phyloP scores from a whole-genome alignment of 2,797 vertebrate species.

The Phoeniculus purpureus region DNA sequence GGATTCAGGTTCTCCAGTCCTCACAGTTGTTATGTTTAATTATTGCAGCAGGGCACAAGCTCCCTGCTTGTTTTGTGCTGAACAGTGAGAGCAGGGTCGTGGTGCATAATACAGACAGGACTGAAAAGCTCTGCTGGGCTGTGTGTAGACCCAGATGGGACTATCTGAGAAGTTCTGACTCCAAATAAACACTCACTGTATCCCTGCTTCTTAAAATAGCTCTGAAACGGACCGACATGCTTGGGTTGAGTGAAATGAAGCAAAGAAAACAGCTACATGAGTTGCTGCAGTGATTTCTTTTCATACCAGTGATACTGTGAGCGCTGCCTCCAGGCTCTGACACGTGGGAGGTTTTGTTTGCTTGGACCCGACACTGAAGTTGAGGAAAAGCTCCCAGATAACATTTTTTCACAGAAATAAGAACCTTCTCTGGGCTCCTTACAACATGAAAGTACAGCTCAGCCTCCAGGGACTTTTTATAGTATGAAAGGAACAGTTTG shows the following conservation, averaged over 20 bases:
- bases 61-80: background rate
- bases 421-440: background rate
- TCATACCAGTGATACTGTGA: slow-evolving; percentile 14
- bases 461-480: background rate
- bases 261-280: slow-evolving; percentile 5
- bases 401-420: slow-evolving; percentile 15
- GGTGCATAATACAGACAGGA: background rate
- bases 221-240: slow-evolving; percentile 12
- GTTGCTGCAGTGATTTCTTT: slow-evolving; percentile 31
- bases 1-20: background rate
- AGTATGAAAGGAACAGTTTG: background rate
- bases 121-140: background rate
- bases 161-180: background rate
- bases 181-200: background rate
- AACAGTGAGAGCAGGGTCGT: background rate
- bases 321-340: background rate
- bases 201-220: background rate
- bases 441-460: background rate
- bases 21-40: background rate
- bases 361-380: slow-evolving; percentile 7
- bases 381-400: background rate
- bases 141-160: background rate
- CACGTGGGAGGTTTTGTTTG: slow-evolving; percentile 40
- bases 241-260: background rate
- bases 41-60: background rate